Evolutionary conservation across 2,113 vertebrate species (phyloP).

Genomic region (Petaurus breviceps): DNA sequence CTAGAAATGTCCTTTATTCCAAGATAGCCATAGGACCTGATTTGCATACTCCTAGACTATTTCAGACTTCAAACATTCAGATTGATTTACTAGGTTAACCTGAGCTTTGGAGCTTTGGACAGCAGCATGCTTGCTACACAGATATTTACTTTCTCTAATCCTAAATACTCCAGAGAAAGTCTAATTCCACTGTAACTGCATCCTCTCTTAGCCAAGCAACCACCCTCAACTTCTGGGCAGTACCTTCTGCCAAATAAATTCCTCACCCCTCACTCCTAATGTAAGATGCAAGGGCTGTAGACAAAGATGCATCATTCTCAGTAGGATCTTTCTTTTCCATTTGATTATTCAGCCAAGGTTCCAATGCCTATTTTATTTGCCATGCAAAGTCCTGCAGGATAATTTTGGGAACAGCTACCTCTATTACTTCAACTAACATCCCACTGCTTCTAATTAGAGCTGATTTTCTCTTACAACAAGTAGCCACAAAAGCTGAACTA

Average conservation of each 20-base stretch:
- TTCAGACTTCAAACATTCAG: not conserved
- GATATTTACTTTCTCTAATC: conserved; percentile 10
- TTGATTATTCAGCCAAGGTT: conserved; percentile 68
- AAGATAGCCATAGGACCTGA: not conserved
- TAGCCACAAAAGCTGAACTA: conserved; percentile 73
- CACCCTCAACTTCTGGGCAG: conserved; percentile 46
- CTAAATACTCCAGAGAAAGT: not conserved
- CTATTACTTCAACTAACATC: conserved; percentile 69
- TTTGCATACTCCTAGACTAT: not conserved
- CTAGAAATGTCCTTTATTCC: conserved; percentile 25
- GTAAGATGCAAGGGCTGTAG: conserved; percentile 63
- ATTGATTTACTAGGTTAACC: conserved; percentile 6
- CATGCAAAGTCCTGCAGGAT: conserved; percentile 67
- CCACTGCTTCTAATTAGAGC: conserved; percentile 79
- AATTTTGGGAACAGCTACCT: conserved; percentile 68
- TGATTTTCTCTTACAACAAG: conserved; percentile 76
- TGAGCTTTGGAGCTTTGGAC: conserved; percentile 41
- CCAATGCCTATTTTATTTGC: conserved; percentile 62
- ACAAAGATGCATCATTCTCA: conserved; percentile 56
- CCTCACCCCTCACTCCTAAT: not conserved
- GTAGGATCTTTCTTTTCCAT: conserved; percentile 59
- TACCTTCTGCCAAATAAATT: conserved; percentile 67
- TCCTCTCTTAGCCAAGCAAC: conserved; percentile 51
- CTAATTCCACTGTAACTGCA: conserved; percentile 65
- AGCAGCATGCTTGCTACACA: not conserved